Percentiles rank a stretch among this genome's conserved stretches.
These are phyloP conservation scores for Acromyrmex echinatior DNA, from an alignment of 1,140 invertebrate genomes.

Conservation along the genomic window DNA sequence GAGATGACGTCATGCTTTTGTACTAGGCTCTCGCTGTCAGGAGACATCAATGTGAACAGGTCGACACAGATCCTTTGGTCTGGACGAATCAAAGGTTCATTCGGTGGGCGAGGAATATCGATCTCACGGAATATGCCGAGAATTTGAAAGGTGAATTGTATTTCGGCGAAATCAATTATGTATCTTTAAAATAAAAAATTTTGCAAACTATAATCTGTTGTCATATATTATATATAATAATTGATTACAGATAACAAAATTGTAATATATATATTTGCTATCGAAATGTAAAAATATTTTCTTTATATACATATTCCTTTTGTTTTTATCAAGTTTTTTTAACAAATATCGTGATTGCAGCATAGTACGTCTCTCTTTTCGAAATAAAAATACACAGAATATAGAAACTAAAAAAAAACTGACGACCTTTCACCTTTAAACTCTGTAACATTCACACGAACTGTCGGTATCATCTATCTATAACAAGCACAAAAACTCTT, in stretches of 20 bases:
- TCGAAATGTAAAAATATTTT: background rate
- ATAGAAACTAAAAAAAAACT: background rate
- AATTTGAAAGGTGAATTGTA: conserved; percentile 93
- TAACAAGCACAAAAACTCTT: background rate
- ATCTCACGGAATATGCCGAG: conserved; percentile 96
- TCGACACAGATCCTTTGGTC: conserved; percentile 96
- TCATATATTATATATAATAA: background rate
- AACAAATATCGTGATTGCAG: background rate
- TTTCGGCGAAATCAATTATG: background rate
- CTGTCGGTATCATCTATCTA: conserved; percentile 1
- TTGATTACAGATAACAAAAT: background rate
- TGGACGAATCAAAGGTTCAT: conserved; percentile 98
- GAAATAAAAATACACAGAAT: conserved; percentile 4
- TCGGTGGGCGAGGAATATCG: conserved; percentile 96
- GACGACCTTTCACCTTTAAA: background rate
- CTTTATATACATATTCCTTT: background rate
- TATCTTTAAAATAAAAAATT: background rate
- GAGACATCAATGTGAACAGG: conserved; percentile 94
- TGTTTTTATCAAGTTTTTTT: background rate
- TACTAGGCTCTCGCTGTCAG: conserved; percentile 93
- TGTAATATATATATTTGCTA: background rate
- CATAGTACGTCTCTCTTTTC: background rate
- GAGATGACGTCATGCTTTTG: conserved; percentile 43
- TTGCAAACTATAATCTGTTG: background rate
- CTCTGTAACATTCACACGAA: background rate